Evolutionary conservation across 2,113 vertebrate species (phyloP).

Genomic region (Gymnorhina tibicen): DNA sequence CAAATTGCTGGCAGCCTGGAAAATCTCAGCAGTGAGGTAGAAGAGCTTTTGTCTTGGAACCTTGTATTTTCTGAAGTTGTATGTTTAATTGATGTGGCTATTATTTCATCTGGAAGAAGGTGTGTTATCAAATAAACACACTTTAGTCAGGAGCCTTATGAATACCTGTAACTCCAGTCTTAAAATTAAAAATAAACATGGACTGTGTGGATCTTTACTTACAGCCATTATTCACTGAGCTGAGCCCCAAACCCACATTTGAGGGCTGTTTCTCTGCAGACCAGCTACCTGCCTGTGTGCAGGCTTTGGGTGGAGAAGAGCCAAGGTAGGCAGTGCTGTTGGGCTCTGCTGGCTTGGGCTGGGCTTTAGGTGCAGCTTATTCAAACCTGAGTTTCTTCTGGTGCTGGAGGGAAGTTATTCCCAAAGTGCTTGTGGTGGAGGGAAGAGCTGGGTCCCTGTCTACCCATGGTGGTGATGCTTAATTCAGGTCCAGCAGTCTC

Average conservation of each 20-base stretch:
- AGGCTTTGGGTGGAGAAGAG: neutral
- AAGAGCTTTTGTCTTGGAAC: neutral
- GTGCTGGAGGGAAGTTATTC: neutral
- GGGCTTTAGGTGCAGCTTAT: neutral
- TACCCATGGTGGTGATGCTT: neutral
- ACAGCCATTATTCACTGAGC: neutral
- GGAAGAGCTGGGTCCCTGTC: neutral
- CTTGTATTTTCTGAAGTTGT: neutral
- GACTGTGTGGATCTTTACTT: neutral
- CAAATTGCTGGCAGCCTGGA: neutral
- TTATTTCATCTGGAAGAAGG: neutral
- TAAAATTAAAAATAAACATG: neutral
- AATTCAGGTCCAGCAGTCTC: neutral
- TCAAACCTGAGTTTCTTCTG: neutral
- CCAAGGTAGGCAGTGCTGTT: neutral
- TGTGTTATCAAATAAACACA: neutral
- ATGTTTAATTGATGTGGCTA: neutral
- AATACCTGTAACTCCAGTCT: neutral
- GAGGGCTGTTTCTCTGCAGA: neutral
- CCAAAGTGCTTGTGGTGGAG: neutral
- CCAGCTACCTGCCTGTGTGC: neutral
- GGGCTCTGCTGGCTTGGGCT: neutral
- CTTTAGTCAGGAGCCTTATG: neutral
- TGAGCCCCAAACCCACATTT: neutral
- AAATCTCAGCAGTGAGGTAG: neutral